A percentile compares a stretch with the other conserved stretches of the same genome.
phyloP scores from a whole-genome alignment of 2,888 invertebrate species.

The Pammene aurita region DNA sequence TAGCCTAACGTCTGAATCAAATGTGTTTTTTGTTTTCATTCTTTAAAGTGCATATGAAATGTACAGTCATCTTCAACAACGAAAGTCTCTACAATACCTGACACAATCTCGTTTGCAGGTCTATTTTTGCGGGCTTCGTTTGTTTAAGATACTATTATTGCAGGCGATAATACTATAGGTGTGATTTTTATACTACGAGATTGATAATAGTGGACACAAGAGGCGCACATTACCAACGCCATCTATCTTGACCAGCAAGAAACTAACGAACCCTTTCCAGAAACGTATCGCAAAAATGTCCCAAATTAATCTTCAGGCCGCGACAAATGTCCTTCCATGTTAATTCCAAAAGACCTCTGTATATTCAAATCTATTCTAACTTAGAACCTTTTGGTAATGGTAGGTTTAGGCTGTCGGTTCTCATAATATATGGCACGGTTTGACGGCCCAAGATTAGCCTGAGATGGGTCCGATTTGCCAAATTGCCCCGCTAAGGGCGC shows the following conservation, averaged over 20 bases:
- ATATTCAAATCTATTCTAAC: neutral
- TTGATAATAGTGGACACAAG: neutral
- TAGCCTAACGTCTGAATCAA: too few relatives aligned
- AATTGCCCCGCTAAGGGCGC: constrained; percentile 25
- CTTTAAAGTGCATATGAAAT: too few relatives aligned
- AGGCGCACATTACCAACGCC: constrained; percentile 19
- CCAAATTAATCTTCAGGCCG: constrained; percentile 34
- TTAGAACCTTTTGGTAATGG: neutral
- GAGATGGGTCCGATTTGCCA: constrained; percentile 41
- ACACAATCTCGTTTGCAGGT: too few relatives aligned
- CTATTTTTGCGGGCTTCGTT: too few relatives aligned
- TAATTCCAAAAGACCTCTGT: neutral
- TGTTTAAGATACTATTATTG: too few relatives aligned
- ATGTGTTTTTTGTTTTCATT: too few relatives aligned
- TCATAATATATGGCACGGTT: constrained; percentile 40
- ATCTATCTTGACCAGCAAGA: constrained; percentile 26
- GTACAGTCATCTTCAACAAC: too few relatives aligned
- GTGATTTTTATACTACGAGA: too few relatives aligned
- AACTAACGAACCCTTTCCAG: constrained; percentile 31
- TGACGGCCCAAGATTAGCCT: constrained; percentile 42
- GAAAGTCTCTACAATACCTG: too few relatives aligned
- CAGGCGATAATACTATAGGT: too few relatives aligned
- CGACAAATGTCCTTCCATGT: constrained; percentile 8
- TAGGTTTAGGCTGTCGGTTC: constrained; percentile 39
- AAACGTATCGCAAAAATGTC: constrained; percentile 36